Conservation (phyloP, 1,140 invertebrate species). For the Procambarus clarkii region DNA sequence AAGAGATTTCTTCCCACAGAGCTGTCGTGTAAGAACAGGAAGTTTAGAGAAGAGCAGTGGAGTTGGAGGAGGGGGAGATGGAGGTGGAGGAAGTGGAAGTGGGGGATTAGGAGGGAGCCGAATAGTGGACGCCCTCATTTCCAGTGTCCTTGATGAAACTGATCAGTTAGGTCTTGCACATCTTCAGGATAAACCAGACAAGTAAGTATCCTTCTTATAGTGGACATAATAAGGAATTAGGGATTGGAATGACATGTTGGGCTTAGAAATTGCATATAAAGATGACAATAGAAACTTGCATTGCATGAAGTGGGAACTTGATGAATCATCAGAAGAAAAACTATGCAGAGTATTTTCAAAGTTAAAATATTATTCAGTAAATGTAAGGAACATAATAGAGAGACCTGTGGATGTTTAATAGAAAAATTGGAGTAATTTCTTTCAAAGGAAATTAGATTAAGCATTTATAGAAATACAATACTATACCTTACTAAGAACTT, state of each 20-base stretch:
- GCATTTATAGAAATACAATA: too few relatives aligned
- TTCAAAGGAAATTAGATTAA: too few relatives aligned
- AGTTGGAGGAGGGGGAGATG: conserved; percentile 57
- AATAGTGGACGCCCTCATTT: conserved; percentile 60
- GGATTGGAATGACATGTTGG: too few relatives aligned
- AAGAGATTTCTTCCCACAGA: conserved; percentile 25
- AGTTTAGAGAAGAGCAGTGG: conserved; percentile 54
- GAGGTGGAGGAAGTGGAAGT: conserved; percentile 37
- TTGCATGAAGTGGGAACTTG: too few relatives aligned
- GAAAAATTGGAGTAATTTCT: too few relatives aligned
- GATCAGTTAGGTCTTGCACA: conserved; percentile 58
- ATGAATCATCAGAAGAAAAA: too few relatives aligned
- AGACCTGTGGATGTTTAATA: too few relatives aligned
- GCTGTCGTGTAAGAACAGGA: conserved; percentile 56
- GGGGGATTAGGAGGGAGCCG: conserved; percentile 26
- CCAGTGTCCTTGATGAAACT: conserved; percentile 59
- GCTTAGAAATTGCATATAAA: too few relatives aligned
- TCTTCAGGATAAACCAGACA: conserved; percentile 56
- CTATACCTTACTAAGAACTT: too few relatives aligned
- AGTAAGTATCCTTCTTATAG: conserved; percentile 10
- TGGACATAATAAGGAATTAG: background rate
- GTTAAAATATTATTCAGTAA: too few relatives aligned
- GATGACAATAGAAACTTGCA: background rate
- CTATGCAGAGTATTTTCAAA: too few relatives aligned
- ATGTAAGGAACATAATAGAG: too few relatives aligned